Evolutionary conservation across 2,888 invertebrate genomes (phyloP).

Genomic region (Odiellus spinosus): DNA sequence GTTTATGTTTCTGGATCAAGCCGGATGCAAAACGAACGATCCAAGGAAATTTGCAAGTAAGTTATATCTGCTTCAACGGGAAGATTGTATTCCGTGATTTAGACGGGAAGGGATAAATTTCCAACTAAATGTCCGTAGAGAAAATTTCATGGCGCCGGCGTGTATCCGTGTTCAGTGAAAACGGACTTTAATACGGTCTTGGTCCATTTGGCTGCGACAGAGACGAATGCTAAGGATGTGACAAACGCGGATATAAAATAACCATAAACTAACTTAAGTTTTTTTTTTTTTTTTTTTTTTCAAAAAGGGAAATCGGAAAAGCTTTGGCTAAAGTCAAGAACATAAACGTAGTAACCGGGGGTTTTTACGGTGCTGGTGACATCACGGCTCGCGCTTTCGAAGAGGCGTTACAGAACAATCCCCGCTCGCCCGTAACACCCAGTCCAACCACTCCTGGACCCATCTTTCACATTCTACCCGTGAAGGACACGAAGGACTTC

Average conservation of each 20-base stretch:
- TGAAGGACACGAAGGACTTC: slow-evolving; percentile 13
- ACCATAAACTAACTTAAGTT: too few species aligned
- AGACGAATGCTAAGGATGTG: too few species aligned
- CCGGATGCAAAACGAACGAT: slow-evolving; percentile 12
- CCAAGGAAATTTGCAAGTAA: slow-evolving; percentile 17
- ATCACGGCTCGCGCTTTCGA: slow-evolving; percentile 17
- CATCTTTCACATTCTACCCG: slow-evolving; percentile 16
- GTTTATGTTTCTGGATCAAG: slow-evolving; percentile 18
- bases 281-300: background rate
- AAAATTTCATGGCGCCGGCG: too few species aligned
- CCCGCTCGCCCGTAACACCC: background rate
- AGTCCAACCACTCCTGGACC: background rate
- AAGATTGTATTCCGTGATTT: too few species aligned
- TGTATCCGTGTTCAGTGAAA: too few species aligned
- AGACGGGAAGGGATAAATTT: too few species aligned
- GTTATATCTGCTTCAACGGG: too few species aligned
- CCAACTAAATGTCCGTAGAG: too few species aligned
- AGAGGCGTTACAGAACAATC: slow-evolving; percentile 13
- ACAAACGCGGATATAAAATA: too few species aligned
- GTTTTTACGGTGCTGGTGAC: slow-evolving; percentile 19
- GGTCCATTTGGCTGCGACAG: too few species aligned
- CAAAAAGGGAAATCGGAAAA: slow-evolving; percentile 17
- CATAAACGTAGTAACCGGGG: slow-evolving; percentile 19
- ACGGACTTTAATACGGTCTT: too few species aligned
- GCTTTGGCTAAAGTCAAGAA: slow-evolving; percentile 19